Percentiles rank a stretch among this genome's conserved stretches.
Conservation (phyloP, 2,888 invertebrate species). For the Periphyllus acericola region DNA sequence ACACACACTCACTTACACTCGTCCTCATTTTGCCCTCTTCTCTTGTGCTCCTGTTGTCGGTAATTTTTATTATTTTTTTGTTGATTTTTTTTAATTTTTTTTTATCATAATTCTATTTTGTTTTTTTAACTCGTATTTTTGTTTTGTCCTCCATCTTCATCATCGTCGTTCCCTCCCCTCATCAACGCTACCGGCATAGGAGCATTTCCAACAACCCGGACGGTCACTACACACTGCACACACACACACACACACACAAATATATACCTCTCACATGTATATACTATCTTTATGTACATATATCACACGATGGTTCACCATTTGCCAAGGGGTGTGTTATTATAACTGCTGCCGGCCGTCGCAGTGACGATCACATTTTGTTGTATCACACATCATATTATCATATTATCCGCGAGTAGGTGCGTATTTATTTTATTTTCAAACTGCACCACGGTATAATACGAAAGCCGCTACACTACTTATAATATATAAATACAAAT, state of each 20-base stretch:
- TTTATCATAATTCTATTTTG: slow-evolving; percentile 45
- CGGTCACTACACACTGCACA: slow-evolving; percentile 31
- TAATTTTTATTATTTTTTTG: slow-evolving; percentile 55
- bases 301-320: neutral
- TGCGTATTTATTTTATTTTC: neutral
- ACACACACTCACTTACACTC: slow-evolving; percentile 11
- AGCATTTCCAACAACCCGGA: slow-evolving; percentile 3
- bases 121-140: slow-evolving; percentile 54
- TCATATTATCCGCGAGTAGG: neutral
- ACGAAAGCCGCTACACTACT: neutral
- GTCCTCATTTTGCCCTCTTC: slow-evolving; percentile 27
- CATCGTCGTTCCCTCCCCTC: neutral
- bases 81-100: slow-evolving; percentile 41
- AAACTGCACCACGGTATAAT: neutral
- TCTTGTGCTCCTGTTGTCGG: slow-evolving; percentile 40
- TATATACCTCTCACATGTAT: neutral
- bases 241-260: neutral
- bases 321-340: neutral
- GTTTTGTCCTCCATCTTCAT: slow-evolving; percentile 55
- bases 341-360: neutral
- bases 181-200: neutral
- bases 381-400: neutral
- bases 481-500: neutral
- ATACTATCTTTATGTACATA: slow-evolving; percentile 1
- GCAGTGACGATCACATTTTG: slow-evolving; percentile 18